Percentiles rank a stretch among this genome's conserved stretches.
Evolutionary conservation across 2,888 invertebrate genomes (phyloP).

Genomic region (Proisotoma minuta): DNA sequence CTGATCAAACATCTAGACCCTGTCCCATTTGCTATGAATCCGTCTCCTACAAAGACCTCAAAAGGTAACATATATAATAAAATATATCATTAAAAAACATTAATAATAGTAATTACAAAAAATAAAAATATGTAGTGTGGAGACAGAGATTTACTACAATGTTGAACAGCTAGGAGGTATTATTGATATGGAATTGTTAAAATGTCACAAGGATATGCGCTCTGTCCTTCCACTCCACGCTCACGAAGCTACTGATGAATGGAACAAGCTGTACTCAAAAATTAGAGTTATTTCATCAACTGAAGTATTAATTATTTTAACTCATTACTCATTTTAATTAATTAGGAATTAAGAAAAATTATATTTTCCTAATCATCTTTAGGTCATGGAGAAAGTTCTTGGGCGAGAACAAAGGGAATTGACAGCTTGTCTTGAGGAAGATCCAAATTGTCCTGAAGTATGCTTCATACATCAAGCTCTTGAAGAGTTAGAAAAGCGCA

Average conservation of each 20-base stretch:
- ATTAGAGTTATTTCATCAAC: conserved; percentile 66
- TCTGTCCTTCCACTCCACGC: conserved; percentile 54
- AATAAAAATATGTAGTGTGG: conserved; percentile 60
- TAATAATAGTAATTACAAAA: too few species aligned
- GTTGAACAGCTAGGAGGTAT: conserved; percentile 61
- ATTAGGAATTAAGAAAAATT: neutral
- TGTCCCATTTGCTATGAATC: conserved; percentile 91
- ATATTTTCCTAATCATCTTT: conserved; percentile 37
- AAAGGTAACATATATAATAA: conserved; percentile 59
- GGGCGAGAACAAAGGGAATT: conserved; percentile 69
- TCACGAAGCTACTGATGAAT: conserved; percentile 23
- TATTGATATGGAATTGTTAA: conserved; percentile 78
- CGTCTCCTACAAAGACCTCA: conserved; percentile 73
- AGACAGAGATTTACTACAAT: conserved; percentile 56
- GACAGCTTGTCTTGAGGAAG: conserved; percentile 56
- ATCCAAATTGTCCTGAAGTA: conserved; percentile 69
- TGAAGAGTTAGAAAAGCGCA: conserved; percentile 60
- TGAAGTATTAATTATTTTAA: conserved; percentile 56
- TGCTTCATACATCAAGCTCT: conserved; percentile 82
- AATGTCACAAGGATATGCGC: conserved; percentile 65
- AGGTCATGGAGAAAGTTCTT: conserved; percentile 64
- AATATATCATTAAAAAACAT: too few species aligned
- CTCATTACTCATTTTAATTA: neutral
- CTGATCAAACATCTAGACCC: conserved; percentile 73
- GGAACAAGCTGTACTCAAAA: conserved; percentile 65